Conservation (phyloP, 2,888 invertebrate species). For the Rotaria sp. region DNA sequence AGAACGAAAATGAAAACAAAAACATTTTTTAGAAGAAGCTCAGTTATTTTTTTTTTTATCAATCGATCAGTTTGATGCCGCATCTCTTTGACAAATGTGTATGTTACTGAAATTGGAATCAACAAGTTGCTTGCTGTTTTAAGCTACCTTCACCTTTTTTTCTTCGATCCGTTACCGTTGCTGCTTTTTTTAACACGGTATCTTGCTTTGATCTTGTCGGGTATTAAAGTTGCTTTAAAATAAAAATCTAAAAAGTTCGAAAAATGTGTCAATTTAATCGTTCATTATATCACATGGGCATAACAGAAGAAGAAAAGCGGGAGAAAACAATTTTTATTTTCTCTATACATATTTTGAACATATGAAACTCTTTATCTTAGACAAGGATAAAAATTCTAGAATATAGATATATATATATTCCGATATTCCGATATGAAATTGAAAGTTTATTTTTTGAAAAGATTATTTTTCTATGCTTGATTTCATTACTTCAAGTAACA, state of each 20-base stretch:
- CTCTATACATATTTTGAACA: no score
- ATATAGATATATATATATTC: no score
- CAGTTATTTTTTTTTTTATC: background rate
- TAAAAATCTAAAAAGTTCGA: background rate
- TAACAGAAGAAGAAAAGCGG: background rate
- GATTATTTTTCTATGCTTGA: background rate
- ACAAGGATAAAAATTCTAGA: no score
- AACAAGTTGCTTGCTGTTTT: slow-evolving; percentile 10
- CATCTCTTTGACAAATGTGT: slow-evolving; percentile 6
- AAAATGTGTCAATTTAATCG: slow-evolving; percentile 24
- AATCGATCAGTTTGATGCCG: background rate
- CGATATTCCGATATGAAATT: no score
- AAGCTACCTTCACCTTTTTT: slow-evolving; percentile 5
- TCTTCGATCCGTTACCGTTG: background rate
- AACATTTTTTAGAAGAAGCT: no score
- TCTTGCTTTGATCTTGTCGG: background rate
- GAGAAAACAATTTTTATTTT: no score
- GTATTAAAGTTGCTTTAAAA: background rate
- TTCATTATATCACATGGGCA: background rate
- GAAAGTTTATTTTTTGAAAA: no score
- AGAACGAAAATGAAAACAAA: no score
- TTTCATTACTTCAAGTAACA: background rate
- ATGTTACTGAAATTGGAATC: background rate
- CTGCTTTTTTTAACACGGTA: background rate
- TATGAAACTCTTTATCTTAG: no score